Evolutionary conservation across 2,797 vertebrate species (phyloP).

Genomic region (Pogoniulus pusillus): DNA sequence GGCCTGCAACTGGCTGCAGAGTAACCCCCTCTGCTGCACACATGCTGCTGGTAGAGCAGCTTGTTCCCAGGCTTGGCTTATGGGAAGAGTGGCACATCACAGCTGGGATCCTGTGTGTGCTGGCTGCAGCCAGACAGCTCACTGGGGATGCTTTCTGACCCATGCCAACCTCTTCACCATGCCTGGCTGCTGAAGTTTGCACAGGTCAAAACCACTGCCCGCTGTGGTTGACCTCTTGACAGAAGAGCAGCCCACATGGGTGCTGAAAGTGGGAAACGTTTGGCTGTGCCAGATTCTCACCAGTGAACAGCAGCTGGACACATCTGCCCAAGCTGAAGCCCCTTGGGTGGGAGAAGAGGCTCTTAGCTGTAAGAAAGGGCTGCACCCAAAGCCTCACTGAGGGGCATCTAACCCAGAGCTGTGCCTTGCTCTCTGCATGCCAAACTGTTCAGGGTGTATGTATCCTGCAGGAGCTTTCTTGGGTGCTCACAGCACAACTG

Average conservation of each 20-base stretch:
- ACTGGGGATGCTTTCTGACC: no score
- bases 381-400: neutral
- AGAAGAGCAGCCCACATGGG: neutral
- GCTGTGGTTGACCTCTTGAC: fast-evolving
- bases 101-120: neutral
- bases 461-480: neutral
- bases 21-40: neutral
- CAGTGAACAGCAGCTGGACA: neutral
- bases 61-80: neutral
- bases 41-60: no score
- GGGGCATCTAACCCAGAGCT: neutral
- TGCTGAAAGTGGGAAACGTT: neutral
- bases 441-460: neutral
- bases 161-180: no score
- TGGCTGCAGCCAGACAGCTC: no score
- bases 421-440: neutral
- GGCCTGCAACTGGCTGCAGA: neutral
- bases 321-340: neutral
- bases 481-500: neutral
- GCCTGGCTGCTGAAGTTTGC: no score
- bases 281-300: neutral
- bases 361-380: neutral
- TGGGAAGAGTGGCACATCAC: neutral
- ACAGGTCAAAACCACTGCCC: neutral
- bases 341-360: neutral